A percentile compares a stretch with the other conserved stretches of the same genome.
Conservation (phyloP, 1,140 invertebrate genomes). For the Zaprionus ghesquierei region DNA sequence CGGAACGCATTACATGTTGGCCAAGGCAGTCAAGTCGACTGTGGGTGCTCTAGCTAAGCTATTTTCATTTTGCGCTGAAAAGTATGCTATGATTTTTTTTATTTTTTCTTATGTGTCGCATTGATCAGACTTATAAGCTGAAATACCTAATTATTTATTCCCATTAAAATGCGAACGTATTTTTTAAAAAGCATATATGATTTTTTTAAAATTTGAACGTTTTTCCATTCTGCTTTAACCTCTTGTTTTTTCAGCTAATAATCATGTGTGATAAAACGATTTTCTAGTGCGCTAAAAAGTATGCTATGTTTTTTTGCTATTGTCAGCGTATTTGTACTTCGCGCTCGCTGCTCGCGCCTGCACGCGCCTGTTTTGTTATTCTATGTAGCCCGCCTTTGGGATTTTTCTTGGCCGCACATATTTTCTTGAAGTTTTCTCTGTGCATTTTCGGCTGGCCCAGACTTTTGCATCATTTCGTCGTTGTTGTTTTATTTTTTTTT, state of each 20-base stretch:
- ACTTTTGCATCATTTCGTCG: constrained; percentile 40
- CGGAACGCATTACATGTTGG: constrained; percentile 5
- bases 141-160: no score
- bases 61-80: not conserved
- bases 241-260: not conserved
- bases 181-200: no score
- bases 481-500: constrained; percentile 2
- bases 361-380: constrained; percentile 6
- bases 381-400: constrained; percentile 19
- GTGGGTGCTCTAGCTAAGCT: not conserved
- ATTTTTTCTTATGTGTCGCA: no score
- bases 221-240: no score
- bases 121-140: no score
- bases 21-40: constrained; percentile 10
- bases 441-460: constrained; percentile 39
- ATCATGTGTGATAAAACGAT: no score
- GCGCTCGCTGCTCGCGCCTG: not conserved
- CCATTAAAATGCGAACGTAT: no score
- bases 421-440: constrained; percentile 42
- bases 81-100: not conserved
- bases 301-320: not conserved
- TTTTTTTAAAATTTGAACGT: no score
- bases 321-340: constrained; percentile 14
- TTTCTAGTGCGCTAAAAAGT: not conserved
- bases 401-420: constrained; percentile 62